A percentile compares a stretch with the other conserved stretches of the same genome.
phyloP scores from a whole-genome alignment of 2,888 invertebrate species.

The Arge pagana region DNA sequence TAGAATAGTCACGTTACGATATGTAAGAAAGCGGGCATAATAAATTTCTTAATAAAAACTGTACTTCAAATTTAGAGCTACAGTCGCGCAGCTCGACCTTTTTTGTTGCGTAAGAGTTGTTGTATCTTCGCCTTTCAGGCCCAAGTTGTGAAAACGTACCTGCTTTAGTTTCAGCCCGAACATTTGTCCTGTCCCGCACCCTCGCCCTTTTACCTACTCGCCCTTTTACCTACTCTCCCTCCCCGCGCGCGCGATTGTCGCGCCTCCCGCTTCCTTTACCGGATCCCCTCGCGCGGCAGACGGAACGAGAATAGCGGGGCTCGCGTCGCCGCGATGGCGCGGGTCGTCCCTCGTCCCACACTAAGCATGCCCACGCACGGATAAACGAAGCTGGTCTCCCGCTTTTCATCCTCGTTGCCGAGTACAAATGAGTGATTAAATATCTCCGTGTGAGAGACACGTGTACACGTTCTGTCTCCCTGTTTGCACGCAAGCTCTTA shows the following conservation, averaged over 20 bases:
- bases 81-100: too few species aligned
- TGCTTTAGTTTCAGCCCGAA: too few species aligned
- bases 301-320: slow-evolving; percentile 17
- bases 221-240: slow-evolving; percentile 10
- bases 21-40: too few species aligned
- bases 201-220: slow-evolving; percentile 26
- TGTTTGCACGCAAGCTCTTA: slow-evolving; percentile 58
- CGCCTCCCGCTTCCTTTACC: slow-evolving; percentile 34
- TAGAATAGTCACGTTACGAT: too few species aligned
- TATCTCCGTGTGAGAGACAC: slow-evolving; percentile 55
- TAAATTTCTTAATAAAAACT: too few species aligned
- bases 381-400: not conserved
- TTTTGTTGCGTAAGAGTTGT: too few species aligned
- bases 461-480: slow-evolving; percentile 47
- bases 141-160: too few species aligned
- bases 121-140: too few species aligned
- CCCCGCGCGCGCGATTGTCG: slow-evolving; percentile 15
- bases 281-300: slow-evolving; percentile 30
- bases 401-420: slow-evolving; percentile 29
- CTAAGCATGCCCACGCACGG: not conserved
- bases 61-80: too few species aligned
- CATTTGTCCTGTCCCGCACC: slow-evolving; percentile 25
- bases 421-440: slow-evolving; percentile 58
- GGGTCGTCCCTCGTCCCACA: not conserved
- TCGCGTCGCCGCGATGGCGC: slow-evolving; percentile 19